These are phyloP conservation scores for Crotophaga sulcirostris DNA, from an alignment of 2,113 vertebrate genomes.

Conservation along the genomic window DNA sequence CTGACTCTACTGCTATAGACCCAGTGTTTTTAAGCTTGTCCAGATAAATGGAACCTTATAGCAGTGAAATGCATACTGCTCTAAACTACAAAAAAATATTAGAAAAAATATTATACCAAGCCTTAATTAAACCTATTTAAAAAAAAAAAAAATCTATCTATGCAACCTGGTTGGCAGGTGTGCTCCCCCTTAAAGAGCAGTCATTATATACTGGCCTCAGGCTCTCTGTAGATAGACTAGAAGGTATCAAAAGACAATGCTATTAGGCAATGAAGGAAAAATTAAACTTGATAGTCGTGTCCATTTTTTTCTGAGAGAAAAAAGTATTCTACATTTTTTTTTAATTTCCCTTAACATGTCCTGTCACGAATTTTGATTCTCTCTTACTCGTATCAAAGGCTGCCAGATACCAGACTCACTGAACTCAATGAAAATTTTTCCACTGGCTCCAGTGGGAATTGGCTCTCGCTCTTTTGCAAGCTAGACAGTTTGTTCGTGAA, in stretches of 20 bases:
- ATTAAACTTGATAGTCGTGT: not conserved
- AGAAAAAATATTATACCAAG: not conserved
- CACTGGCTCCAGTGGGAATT: constrained; percentile 45
- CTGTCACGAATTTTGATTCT: not conserved
- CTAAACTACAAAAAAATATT: not conserved
- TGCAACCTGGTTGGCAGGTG: not conserved
- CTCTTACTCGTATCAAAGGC: not conserved
- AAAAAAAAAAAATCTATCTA: not conserved
- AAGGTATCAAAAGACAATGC: not conserved
- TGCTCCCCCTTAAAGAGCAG: not conserved
- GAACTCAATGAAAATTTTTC: constrained; percentile 40
- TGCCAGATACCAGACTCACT: constrained; percentile 1
- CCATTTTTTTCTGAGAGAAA: not conserved
- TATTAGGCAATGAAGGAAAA: accelerated
- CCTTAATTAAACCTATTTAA: not conserved
- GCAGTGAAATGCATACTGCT: not conserved
- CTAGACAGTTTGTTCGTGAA: constrained; percentile 48
- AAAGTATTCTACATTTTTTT: not conserved
- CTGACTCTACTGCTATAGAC: not conserved
- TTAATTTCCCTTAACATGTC: not conserved
- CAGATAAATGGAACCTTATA: not conserved
- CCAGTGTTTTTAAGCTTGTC: not conserved
- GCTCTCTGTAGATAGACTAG: not conserved
- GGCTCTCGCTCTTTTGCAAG: not conserved
- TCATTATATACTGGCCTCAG: not conserved